Conservation (phyloP, 2,888 invertebrate genomes). For the Nomada hirtipes region DNA sequence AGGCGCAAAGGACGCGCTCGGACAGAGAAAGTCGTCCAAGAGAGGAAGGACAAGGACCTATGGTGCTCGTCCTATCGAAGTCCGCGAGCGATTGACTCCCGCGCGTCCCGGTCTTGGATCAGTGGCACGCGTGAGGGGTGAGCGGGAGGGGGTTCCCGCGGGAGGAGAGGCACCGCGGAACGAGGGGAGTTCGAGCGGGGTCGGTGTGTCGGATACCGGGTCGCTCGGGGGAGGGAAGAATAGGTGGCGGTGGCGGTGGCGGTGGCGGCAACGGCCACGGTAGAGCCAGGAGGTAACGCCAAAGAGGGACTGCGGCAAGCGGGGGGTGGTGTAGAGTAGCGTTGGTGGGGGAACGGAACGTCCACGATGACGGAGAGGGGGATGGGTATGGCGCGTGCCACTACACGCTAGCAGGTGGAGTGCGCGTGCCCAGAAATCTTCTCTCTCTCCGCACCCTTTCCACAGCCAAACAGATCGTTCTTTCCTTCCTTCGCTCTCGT, state of each 20-base stretch:
- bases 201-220: slow-evolving; percentile 59
- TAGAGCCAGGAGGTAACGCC: slow-evolving; percentile 47
- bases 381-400: slow-evolving; percentile 82
- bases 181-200: slow-evolving; percentile 76
- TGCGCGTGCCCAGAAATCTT: slow-evolving; percentile 83
- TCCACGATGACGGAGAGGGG: slow-evolving; percentile 70
- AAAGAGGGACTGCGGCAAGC: slow-evolving; percentile 50
- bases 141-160: slow-evolving; percentile 74
- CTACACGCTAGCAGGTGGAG: slow-evolving; percentile 83
- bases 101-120: slow-evolving; percentile 78
- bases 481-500: slow-evolving; percentile 50
- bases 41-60: slow-evolving; percentile 56
- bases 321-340: slow-evolving; percentile 14
- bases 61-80: slow-evolving; percentile 79
- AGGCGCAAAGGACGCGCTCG: slow-evolving; percentile 26
- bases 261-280: slow-evolving; percentile 47
- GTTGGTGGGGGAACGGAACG: slow-evolving; percentile 83
- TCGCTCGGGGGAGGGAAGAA: slow-evolving; percentile 82
- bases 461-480: slow-evolving; percentile 43
- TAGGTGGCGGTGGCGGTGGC: slow-evolving; percentile 38
- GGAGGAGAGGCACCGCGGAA: slow-evolving; percentile 73
- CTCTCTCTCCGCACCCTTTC: slow-evolving; percentile 51
- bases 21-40: slow-evolving; percentile 9
- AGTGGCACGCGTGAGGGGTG: slow-evolving; percentile 81
- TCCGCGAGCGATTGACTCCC: slow-evolving; percentile 83